Base-by-base conservation (phyloP, 2,888 invertebrate species). In the Ophraella communa region DNA sequence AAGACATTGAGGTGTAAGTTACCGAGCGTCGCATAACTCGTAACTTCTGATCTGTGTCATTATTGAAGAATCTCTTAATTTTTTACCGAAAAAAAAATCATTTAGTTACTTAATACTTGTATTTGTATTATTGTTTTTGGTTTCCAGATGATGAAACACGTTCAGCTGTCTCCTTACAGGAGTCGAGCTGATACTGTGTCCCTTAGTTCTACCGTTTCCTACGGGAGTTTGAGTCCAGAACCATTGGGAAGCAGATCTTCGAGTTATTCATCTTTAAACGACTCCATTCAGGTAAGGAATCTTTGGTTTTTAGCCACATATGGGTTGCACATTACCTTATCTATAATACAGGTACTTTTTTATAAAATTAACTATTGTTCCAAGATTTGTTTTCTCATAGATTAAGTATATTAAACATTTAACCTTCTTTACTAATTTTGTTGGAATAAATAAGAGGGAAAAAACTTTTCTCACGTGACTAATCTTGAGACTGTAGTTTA, bases 101-200 rank as follows among this genome's bases (percentile, higher is more conserved):
- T n/a, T n/a, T n/a, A n/a, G n/a, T n/a, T n/a, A n/a, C n/a, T n/a
- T n/a, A 49, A 58, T 49, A 27, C n/a, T 4, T 44, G 20, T 18
- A 11, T 24, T 45, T 21, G 27, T 27, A 4, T 57, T 57, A n/a
- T n/a, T n/a, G n/a, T n/a, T n/a, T n/a, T n/a, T n/a, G n/a, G n/a
- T n/a, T 83, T 84, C 1, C 80, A 87, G 85, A 94, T 94, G 94
- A 86, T 94, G 87, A 94, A 94, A 85, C 94, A 94, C 90, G 94
- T 94, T 83, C 93, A 93, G 84, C 90, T 93, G 82, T 93, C 93
- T 74, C 94, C 94, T 73, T 89, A 92, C 84, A 88, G 93, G 83
- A 89, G 90, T 78, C 90, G 94, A 81, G 89, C 91, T 70, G 94
- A 94, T 86, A 92, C 93, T 72, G 88, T 93, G 73, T 93, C 93